Percentiles rank a stretch among this genome's conserved stretches.
Conservation (phyloP, 2,888 invertebrate species). For the Brachypalpus laphriformis region DNA sequence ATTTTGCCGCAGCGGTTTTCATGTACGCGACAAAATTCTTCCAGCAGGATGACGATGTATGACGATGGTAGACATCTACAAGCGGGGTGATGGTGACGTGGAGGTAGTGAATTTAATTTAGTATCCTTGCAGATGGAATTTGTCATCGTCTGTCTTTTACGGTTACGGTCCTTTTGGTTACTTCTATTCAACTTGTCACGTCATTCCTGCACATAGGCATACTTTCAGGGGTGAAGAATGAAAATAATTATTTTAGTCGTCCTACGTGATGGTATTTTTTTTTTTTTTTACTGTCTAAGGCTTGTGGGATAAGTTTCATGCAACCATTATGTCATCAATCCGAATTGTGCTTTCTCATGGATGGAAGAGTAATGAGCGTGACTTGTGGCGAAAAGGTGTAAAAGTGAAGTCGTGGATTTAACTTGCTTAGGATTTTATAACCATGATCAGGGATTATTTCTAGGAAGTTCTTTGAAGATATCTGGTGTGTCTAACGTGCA, state of each 20-base stretch:
- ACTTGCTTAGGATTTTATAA: neutral
- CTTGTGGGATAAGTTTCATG: neutral
- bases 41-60: slow-evolving; percentile 31
- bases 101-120: slow-evolving; percentile 68
- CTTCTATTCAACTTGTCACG: slow-evolving; percentile 66
- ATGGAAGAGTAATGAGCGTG: neutral
- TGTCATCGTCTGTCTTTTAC: slow-evolving; percentile 70
- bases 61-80: neutral
- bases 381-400: neutral
- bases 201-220: slow-evolving; percentile 67
- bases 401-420: neutral
- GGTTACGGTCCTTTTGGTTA: slow-evolving; percentile 52
- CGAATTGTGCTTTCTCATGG: neutral
- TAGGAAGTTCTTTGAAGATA: neutral
- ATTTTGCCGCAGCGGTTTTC: slow-evolving; percentile 31
- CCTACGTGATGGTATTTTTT: slow-evolving; percentile 58
- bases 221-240: slow-evolving; percentile 52
- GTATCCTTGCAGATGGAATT: slow-evolving; percentile 73
- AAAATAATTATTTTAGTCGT: slow-evolving; percentile 72
- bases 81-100: neutral
- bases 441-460: neutral
- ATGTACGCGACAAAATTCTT: slow-evolving; percentile 37
- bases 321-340: slow-evolving; percentile 11
- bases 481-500: neutral
- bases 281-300: neutral